phyloP scores from a whole-genome alignment of 2,888 invertebrate species.

The Aphodius sticticus region DNA sequence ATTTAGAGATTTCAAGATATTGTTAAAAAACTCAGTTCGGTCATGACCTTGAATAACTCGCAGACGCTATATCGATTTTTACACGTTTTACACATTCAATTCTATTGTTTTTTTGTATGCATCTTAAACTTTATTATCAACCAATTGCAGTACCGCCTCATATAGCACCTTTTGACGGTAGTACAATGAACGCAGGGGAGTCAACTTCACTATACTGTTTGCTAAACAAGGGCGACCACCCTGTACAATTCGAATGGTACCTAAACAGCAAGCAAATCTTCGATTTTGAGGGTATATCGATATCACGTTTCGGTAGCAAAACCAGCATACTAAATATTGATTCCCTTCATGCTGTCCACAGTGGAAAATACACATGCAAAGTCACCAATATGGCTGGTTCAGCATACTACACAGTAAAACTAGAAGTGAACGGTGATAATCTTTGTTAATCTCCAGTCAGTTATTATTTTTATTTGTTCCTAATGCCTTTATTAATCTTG shows the following conservation, averaged over 20 bases:
- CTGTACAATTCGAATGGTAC: conserved; percentile 71
- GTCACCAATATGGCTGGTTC: conserved; percentile 75
- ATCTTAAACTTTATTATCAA: background rate
- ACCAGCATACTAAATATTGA: conserved; percentile 71
- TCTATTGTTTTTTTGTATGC: too few relatives aligned
- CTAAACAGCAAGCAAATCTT: conserved; percentile 57
- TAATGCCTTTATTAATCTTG: background rate
- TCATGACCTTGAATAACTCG: too few relatives aligned
- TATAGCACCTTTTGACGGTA: conserved; percentile 66
- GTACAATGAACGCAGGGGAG: conserved; percentile 73
- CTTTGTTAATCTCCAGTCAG: background rate
- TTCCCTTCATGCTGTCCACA: conserved; percentile 75
- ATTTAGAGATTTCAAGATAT: too few relatives aligned
- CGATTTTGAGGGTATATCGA: conserved; percentile 64
- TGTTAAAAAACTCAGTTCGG: too few relatives aligned
- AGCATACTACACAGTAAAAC: conserved; percentile 53
- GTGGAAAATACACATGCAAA: conserved; percentile 78
- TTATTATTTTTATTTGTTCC: conserved; percentile 39
- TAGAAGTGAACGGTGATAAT: conserved; percentile 61
- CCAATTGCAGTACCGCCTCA: conserved; percentile 59
- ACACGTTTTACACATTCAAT: too few relatives aligned
- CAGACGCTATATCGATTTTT: too few relatives aligned
- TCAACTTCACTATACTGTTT: conserved; percentile 70
- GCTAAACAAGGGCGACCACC: conserved; percentile 75
- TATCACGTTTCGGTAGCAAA: conserved; percentile 61